Conservation (phyloP, 2,797 vertebrate species). For the Pangasius larnaudii region DNA sequence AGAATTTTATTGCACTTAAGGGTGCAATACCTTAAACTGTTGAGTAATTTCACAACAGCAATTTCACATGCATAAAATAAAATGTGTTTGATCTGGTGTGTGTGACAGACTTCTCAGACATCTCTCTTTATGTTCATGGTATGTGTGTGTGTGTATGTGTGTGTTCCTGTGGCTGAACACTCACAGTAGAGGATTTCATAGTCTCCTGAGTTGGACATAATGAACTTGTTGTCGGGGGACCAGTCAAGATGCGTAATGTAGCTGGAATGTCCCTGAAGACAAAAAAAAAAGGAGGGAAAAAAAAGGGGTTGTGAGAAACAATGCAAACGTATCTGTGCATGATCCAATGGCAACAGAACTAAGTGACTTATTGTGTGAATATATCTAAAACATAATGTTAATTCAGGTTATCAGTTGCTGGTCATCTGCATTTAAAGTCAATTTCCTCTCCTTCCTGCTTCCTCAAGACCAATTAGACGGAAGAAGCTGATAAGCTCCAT, state of each 20-base stretch:
- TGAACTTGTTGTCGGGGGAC: slow-evolving; percentile 96
- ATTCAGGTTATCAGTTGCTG: not conserved
- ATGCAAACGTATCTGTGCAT: not conserved
- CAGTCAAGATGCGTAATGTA: slow-evolving; percentile 99
- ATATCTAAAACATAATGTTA: not conserved
- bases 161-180: slow-evolving; percentile 64
- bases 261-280: slow-evolving; percentile 94
- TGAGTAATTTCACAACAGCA: not conserved
- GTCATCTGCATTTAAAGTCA: not conserved
- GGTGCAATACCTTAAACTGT: not conserved
- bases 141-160: not conserved
- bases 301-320: not conserved
- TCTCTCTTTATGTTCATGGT: not conserved
- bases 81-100: not conserved
- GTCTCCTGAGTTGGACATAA: slow-evolving; percentile 99
- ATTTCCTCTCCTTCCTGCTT: slow-evolving; percentile 32
- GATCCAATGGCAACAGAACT: not conserved
- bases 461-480: slow-evolving; percentile 6
- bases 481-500: not conserved
- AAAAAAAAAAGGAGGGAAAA: not conserved
- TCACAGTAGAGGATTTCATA: slow-evolving; percentile 99
- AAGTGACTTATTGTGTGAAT: not conserved
- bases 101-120: not conserved
- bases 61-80: not conserved
- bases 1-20: not conserved